Evolutionary conservation across 1,140 invertebrate genomes (phyloP).

Genomic region (Aphis craccivora): DNA sequence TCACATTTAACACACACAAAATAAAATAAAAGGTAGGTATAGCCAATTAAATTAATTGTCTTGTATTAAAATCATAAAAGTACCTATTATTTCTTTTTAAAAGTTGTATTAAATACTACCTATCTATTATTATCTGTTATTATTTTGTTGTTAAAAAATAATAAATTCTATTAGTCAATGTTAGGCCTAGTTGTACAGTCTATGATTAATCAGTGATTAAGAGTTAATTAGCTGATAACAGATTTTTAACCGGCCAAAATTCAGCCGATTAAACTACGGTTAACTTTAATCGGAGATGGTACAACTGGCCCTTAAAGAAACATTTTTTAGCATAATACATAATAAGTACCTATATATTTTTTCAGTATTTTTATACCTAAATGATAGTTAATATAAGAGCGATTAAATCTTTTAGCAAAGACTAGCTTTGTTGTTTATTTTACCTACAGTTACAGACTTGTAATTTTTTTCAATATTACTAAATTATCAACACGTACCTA

Average conservation of each 20-base stretch:
- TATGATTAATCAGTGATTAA: too few relatives aligned
- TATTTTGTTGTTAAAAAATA: neutral
- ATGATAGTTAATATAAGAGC: neutral
- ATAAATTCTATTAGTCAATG: neutral
- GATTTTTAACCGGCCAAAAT: too few relatives aligned
- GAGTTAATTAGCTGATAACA: too few relatives aligned
- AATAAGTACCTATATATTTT: neutral
- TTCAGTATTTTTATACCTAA: neutral
- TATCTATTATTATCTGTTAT: neutral
- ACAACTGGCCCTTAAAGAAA: too few relatives aligned
- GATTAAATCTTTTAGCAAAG: neutral
- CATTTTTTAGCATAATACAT: neutral
- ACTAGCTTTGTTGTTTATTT: neutral
- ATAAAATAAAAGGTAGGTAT: too few relatives aligned
- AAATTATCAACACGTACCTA: neutral
- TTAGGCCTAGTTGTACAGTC: too few relatives aligned
- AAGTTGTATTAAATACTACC: too few relatives aligned
- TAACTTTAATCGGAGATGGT: too few relatives aligned
- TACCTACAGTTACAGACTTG: neutral
- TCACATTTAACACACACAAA: too few relatives aligned
- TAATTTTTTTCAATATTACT: neutral
- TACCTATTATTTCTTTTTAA: too few relatives aligned
- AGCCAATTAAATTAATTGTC: too few relatives aligned
- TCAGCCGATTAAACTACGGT: too few relatives aligned
- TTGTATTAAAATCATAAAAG: neutral